These are phyloP conservation scores for Pluvialis apricaria DNA, from an alignment of 2,113 vertebrate species.

Conservation along the genomic window DNA sequence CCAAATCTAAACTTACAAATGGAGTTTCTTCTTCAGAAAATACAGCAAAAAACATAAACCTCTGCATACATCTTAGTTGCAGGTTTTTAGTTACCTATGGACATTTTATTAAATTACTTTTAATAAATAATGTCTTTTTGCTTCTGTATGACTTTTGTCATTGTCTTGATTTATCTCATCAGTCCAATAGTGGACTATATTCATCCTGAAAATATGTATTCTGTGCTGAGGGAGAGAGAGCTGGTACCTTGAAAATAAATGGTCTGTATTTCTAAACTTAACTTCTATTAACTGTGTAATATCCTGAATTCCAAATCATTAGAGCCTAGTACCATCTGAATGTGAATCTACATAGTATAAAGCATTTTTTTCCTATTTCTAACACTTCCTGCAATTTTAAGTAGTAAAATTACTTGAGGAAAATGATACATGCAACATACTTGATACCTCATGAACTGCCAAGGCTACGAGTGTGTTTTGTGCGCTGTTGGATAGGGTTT, in stretches of 20 bases:
- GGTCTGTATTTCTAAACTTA: background rate
- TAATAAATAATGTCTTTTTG: background rate
- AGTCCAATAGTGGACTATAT: background rate
- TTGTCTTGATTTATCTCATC: background rate
- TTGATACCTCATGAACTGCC: background rate
- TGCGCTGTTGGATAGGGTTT: background rate
- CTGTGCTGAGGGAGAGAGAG: background rate
- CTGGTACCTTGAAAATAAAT: background rate
- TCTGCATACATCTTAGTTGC: background rate
- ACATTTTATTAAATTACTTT: background rate
- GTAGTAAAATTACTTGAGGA: background rate
- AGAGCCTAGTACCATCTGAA: background rate
- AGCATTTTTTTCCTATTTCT: background rate
- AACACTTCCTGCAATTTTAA: background rate
- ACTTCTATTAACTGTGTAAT: background rate
- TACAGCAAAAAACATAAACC: slow-evolving; percentile 73
- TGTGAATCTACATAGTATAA: background rate
- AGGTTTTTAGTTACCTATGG: background rate
- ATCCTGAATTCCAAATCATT: background rate
- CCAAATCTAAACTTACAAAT: slow-evolving; percentile 96
- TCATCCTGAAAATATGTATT: background rate
- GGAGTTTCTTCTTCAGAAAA: slow-evolving; percentile 94
- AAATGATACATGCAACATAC: background rate
- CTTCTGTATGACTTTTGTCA: background rate
- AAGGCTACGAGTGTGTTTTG: background rate